Evolutionary conservation across 2,888 invertebrate species (phyloP), one percentile per base, ranked within the genome.

Genomic region (Scaptodrosophila latifasciaeformis): DNA sequence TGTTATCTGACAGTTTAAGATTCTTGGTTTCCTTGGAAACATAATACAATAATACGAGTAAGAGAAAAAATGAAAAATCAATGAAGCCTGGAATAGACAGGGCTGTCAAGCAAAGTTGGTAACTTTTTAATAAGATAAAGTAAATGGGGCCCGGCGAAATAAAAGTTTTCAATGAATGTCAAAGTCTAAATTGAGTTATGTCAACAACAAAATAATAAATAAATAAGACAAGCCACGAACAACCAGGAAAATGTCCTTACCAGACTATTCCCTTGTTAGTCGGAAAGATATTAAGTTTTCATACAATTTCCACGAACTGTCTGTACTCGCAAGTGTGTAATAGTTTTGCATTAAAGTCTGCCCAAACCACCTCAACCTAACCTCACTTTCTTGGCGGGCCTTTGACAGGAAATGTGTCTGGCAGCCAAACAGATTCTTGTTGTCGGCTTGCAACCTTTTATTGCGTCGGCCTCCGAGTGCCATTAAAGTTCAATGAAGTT

Each of bases 401-500:
- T 24, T 3, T 7, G 24, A 7, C 24, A 7, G 24, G 24, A n/a
- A n/a, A n/a, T n/a, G n/a, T n/a, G n/a, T n/a, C n/a, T n/a, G n/a
- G n/a, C n/a, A n/a, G n/a, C n/a, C n/a, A n/a, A n/a, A n/a, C n/a
- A n/a, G n/a, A n/a, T 13, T 21, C 21, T 9, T 37, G 12, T 10
- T 56, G 48, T 50, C 55, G 55, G 55, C 49, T 13, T 49, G 57
- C 34, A 30, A 34, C 44, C 43, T 46, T 52, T 59, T 59, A 54
- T 59, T 59, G 59, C 44, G 54, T 45, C 51, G 45, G 47, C 59
- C 68, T 27, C 42, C 43, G 48, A 31, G 24, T 51, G 48, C 67
- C 60, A 71, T 74, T 77, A 71, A 75, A 74, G 77, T 77, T 75
- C 71, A 75, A 75, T 68, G 61, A 75, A 75, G 77, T 75, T 70